A percentile compares a stretch with the other conserved stretches of the same genome.
These are phyloP conservation scores for Dasysyrphus tricinctus DNA, from an alignment of 2,888 invertebrate species.

Conservation along the genomic window DNA sequence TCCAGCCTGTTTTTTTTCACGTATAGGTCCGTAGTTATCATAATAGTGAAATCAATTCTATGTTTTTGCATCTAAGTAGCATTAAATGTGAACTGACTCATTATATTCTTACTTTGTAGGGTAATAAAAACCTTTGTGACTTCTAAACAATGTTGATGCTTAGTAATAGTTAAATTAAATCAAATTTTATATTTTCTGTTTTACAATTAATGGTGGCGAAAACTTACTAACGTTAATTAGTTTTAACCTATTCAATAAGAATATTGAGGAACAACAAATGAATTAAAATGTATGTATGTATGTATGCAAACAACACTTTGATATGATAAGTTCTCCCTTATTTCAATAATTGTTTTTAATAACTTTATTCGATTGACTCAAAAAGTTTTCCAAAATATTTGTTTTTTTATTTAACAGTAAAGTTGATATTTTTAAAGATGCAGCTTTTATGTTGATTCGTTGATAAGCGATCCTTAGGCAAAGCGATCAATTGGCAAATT, in stretches of 20 bases:
- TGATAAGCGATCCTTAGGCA: neutral
- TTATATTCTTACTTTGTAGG: constrained; percentile 18
- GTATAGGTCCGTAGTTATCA: neutral
- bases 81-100: neutral
- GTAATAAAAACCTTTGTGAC: too few species aligned
- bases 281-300: neutral
- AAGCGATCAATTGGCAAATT: neutral
- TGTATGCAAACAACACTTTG: too few species aligned
- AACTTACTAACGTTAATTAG: neutral
- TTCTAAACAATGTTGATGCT: neutral
- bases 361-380: neutral
- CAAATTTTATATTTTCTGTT: neutral
- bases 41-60: neutral
- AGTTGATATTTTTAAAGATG: neutral
- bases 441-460: neutral
- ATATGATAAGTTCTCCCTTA: neutral
- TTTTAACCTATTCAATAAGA: neutral
- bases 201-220: constrained; percentile 5
- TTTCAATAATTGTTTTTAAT: neutral
- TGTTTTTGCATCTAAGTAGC: neutral
- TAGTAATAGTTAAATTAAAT: neutral
- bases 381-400: neutral
- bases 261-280: neutral
- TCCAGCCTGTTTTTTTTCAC: neutral
- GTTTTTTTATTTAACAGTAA: neutral